A percentile compares a stretch with the other conserved stretches of the same genome.
These are phyloP conservation scores for Diplodus sargus DNA, from an alignment of 2,797 vertebrate genomes.

Conservation along the genomic window DNA sequence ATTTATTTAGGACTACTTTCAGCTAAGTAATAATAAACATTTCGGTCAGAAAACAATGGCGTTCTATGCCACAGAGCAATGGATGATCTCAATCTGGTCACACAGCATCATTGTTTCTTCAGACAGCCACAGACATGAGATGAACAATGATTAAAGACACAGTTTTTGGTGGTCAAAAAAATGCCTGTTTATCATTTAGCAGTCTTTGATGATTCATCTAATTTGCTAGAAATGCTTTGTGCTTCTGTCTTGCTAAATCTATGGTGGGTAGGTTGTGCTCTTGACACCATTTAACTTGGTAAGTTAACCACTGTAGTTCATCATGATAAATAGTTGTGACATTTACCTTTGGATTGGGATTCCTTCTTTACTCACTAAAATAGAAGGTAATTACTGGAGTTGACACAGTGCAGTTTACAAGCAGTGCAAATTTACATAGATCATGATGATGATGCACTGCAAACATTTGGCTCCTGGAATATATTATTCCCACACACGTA, in stretches of 20 bases:
- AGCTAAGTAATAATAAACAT: neutral
- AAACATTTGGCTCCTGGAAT: neutral
- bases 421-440: constrained; percentile 5
- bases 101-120: neutral
- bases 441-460: neutral
- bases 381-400: neutral
- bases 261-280: neutral
- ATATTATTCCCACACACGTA: neutral
- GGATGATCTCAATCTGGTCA: neutral
- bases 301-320: neutral
- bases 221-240: neutral
- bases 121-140: neutral
- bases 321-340: neutral
- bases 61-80: neutral
- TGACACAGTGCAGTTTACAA: neutral
- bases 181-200: neutral
- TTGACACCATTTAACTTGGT: neutral
- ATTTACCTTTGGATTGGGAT: neutral
- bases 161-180: neutral
- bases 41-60: neutral
- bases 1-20: neutral
- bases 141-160: neutral
- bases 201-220: neutral
- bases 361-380: neutral
- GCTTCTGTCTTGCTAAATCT: too few relatives aligned